Base-by-base conservation (phyloP, 2,797 vertebrate genomes). In the Steatocranus sp. region DNA sequence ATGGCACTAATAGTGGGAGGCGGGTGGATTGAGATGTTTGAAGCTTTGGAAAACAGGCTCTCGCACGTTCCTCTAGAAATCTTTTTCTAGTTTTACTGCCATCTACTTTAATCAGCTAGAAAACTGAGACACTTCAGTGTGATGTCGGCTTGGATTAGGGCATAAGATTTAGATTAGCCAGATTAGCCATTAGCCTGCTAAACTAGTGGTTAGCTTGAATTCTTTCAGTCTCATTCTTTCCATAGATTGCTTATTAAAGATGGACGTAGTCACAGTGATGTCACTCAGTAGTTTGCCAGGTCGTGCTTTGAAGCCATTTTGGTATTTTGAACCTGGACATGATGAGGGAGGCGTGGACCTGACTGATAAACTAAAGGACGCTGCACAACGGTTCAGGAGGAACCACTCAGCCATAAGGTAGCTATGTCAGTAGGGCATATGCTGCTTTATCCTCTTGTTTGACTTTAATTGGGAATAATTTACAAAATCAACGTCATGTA, bases 11-110 rank as follows among this genome's bases (percentile, higher is more conserved):
- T 93, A 92, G 91, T 66, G 38, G 90, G 92, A 84, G 88, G 87
- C 53, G 75, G 15, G 53, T 68, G 77, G 75, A 90, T 78, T 88
- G 83, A 92, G 76, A 87, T 75, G 84, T 95, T 90, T 94, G 87
- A 95, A 92, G 88, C 88, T 49, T 75, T 79, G 80, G 83, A 34
- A 88, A 93, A 86, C 79, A 85, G 80, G 63, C 91, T 91, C 81
- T 80, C 30, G 51, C 32, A 56, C 15, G 41, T 83, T 85, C 80
- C 89, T 85, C 79, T 84, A 70, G 12, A 83, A 80, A 83, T 83
- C 73, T 86, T 74, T 30, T 76, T 20, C 76, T 15, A 77, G 41
- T 85, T 75, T 79, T 27, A 48, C 84, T 32, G 27, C 15, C 8
- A 43, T 50, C 56, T 80, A 43, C 82, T 88, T 84, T 78, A 66